phyloP scores from a whole-genome alignment of 2,888 invertebrate genomes.

The Endotricha flammealis region DNA sequence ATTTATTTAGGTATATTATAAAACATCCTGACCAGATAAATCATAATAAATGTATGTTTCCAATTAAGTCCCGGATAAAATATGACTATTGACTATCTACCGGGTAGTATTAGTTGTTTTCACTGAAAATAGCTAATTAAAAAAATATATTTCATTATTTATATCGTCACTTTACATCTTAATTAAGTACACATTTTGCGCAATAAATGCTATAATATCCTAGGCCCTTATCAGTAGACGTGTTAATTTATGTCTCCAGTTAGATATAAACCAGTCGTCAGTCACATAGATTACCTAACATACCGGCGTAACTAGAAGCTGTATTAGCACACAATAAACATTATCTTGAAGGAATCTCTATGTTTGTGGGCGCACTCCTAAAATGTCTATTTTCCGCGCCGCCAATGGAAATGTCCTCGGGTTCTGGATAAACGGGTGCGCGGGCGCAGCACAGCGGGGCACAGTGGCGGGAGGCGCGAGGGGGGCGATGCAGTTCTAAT shows the following conservation, averaged over 20 bases:
- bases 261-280: conserved; percentile 8
- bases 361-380: conserved; percentile 55
- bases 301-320: conserved; percentile 39
- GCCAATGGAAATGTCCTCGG: conserved; percentile 66
- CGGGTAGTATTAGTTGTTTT: no score
- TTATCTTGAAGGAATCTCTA: conserved; percentile 55
- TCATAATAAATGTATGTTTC: no score
- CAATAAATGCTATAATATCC: no score
- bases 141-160: no score
- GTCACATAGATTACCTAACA: conserved; percentile 22
- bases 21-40: no score
- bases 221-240: no score
- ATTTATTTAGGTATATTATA: conserved; percentile 1
- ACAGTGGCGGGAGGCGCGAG: conserved; percentile 19
- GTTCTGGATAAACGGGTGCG: conserved; percentile 62
- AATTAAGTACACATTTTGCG: no score
- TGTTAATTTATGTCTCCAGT: conserved; percentile 5
- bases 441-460: conserved; percentile 41
- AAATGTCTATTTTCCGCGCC: conserved; percentile 66
- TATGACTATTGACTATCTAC: no score
- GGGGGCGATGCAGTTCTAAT: conserved; percentile 49
- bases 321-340: conserved; percentile 72
- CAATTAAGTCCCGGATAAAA: no score
- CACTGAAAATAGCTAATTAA: no score
- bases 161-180: no score